Base-by-base conservation (phyloP, 1,140 invertebrate species). In the Eumaeus atala region DNA sequence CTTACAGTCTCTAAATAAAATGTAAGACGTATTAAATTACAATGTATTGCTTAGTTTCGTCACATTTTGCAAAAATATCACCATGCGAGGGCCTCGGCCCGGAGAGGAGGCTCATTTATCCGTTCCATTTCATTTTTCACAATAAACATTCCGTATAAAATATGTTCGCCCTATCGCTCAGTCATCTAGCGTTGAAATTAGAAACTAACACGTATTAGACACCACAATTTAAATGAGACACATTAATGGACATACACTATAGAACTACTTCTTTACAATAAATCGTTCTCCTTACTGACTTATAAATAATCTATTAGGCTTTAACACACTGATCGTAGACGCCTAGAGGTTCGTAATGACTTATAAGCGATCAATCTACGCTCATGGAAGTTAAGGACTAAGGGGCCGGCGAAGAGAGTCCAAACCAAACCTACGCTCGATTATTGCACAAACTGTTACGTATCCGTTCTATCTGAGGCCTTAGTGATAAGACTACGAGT, bases 51-150 rank as follows among this genome's bases (percentile, higher is more conserved):
- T 91, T 90, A 86, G 79, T 88, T 89, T 90, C 90, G 89, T 90
- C 89, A 90, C 89, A 90, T 90, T 87, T 90, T 90, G 83, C 87
- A 89, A 90, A 90, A 90, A 90, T 91, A 91, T 91, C 89, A 90
- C 89, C 89, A 78, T 87, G 80, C 73, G 77, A 62, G 74, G 69
- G 66, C 61, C 47, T 54, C 51, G 65, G 59, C 69, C 64, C 61
- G 64, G 64, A 44, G 61, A 51, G 59, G 53, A 60, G 51, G 53
- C 56, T 58, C 60, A 60, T 59, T 65, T 52, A 58, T 44, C 51
- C 51, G 38, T 59, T 59, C 59, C 67, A 56, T 58, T 71, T 63
- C 66, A 58, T 62, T 66, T 67, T 67, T 60, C 21, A 28, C 21
- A 58, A 69, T 65, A 72, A 68, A 70, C 66, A 62, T 68, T 64